These are phyloP conservation scores for Petaurus breviceps DNA, from an alignment of 2,113 vertebrate species.

Conservation along the genomic window DNA sequence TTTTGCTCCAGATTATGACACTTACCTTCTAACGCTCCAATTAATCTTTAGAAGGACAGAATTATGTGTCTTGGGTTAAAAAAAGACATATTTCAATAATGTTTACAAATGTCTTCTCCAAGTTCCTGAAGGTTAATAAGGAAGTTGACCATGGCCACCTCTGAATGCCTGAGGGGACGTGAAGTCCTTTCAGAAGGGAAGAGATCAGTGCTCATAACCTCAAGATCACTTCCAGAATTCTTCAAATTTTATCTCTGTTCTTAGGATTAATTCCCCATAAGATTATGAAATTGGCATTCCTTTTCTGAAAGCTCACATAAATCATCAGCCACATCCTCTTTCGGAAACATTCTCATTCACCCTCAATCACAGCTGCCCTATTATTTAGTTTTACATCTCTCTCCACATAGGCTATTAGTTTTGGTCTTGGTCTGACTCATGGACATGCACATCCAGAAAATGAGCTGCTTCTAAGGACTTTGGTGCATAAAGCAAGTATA, in stretches of 20 bases:
- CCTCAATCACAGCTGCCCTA: background rate
- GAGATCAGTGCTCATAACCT: background rate
- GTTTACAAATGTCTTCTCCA: background rate
- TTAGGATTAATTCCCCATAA: background rate
- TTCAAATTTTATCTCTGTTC: background rate
- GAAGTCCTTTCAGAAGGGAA: background rate
- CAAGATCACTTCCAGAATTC: background rate
- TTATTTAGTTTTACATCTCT: background rate
- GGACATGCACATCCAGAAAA: background rate
- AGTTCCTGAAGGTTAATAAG: background rate
- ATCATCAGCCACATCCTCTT: background rate
- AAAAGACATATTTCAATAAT: background rate
- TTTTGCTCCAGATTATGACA: background rate
- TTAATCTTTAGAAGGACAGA: background rate
- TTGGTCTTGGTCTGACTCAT: background rate
- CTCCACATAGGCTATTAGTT: background rate
- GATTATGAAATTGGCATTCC: background rate
- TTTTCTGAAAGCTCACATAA: background rate
- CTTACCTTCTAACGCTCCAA: background rate
- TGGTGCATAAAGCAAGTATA: background rate
- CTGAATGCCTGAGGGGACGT: background rate
- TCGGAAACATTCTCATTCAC: background rate
- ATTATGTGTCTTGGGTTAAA: background rate
- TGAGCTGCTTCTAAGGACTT: background rate
- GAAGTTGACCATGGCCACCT: background rate